These are phyloP conservation scores for Tuta absoluta DNA, from an alignment of 2,888 invertebrate species.

Conservation along the genomic window DNA sequence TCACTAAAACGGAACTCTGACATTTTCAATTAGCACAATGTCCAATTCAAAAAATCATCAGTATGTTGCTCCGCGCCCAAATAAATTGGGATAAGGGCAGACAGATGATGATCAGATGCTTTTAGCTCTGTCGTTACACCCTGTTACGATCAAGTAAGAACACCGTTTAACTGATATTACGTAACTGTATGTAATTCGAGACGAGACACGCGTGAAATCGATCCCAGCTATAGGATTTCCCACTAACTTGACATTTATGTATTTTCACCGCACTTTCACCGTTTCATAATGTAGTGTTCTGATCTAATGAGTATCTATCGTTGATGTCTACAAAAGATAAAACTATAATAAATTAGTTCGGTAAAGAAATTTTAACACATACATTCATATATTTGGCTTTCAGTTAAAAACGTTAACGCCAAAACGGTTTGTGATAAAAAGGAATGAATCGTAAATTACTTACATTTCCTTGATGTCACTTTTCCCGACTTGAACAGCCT, in stretches of 20 bases:
- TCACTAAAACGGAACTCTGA: conserved; percentile 35
- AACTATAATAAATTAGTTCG: too few relatives aligned
- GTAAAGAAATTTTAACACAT: too few relatives aligned
- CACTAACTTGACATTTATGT: conserved; percentile 39
- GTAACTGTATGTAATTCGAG: conserved; percentile 30
- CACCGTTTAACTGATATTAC: conserved; percentile 35
- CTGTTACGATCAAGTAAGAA: conserved; percentile 37
- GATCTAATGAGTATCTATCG: background rate
- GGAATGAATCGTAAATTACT: conserved; percentile 40
- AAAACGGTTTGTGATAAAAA: too few relatives aligned
- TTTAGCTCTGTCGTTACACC: conserved; percentile 28
- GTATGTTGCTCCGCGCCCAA: too few relatives aligned
- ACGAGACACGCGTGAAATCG: conserved; percentile 47
- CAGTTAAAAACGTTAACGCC: too few relatives aligned
- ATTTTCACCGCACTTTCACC: conserved; percentile 39
- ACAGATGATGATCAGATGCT: conserved; percentile 18
- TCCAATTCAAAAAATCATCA: conserved; percentile 34
- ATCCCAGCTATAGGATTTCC: conserved; percentile 39
- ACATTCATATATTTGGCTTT: too few relatives aligned
- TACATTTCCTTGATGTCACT: conserved; percentile 60
- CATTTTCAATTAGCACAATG: conserved; percentile 48
- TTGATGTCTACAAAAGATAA: conserved; percentile 9
- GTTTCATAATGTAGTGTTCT: conserved; percentile 25
- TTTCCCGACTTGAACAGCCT: conserved; percentile 56
- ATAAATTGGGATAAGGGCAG: too few relatives aligned